Evolutionary conservation across 1,140 invertebrate genomes (phyloP).

Genomic region (Leptopilina boulardi): DNA sequence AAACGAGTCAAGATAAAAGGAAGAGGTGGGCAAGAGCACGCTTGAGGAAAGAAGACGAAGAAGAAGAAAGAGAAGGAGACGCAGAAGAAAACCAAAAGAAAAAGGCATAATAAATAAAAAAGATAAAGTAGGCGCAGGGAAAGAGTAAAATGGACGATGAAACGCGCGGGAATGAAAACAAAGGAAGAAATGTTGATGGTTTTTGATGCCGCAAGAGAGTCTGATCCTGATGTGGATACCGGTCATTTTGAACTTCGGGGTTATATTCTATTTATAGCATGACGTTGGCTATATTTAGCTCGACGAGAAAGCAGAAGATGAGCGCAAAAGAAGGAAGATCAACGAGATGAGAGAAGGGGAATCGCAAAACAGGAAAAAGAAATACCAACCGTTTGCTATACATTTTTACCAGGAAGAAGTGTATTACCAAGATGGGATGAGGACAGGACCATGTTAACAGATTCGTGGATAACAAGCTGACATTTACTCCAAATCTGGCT

Average conservation of each 20-base stretch:
- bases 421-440: background rate
- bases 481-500: conserved; percentile 44
- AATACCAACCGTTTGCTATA: background rate
- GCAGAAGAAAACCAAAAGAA: background rate
- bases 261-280: conserved; percentile 67
- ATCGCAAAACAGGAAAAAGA: conserved; percentile 33
- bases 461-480: conserved; percentile 20
- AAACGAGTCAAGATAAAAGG: conserved; percentile 28
- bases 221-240: conserved; percentile 48
- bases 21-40: conserved; percentile 34
- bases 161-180: conserved; percentile 33
- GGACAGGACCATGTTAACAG: conserved; percentile 14
- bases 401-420: conserved; percentile 18
- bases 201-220: conserved; percentile 25
- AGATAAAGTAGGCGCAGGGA: conserved; percentile 22
- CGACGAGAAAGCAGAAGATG: conserved; percentile 39
- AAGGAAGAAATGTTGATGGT: conserved; percentile 36
- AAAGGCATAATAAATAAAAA: conserved; percentile 16
- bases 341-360: conserved; percentile 10
- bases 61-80: conserved; percentile 1
- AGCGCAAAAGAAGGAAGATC: conserved; percentile 33
- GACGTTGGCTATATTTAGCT: conserved; percentile 68
- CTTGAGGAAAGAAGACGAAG: conserved; percentile 8
- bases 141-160: conserved; percentile 36
- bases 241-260: conserved; percentile 58